Percentiles rank a stretch among this genome's conserved stretches.
phyloP scores from a whole-genome alignment of 2,888 invertebrate genomes.

The Catonia carolina region DNA sequence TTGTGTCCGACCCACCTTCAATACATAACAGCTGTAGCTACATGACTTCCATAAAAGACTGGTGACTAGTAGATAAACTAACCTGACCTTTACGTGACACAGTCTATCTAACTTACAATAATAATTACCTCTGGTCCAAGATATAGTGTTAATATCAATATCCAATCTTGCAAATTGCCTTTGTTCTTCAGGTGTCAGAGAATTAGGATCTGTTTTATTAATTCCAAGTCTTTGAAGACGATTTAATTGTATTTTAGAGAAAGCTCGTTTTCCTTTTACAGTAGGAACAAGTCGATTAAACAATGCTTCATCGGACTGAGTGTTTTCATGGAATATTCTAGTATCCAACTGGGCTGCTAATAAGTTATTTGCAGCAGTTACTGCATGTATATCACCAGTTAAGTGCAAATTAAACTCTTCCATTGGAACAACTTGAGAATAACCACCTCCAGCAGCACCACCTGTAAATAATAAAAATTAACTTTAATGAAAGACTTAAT shows the following conservation, averaged over 20 bases:
- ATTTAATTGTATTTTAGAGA: conserved; percentile 79
- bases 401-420: conserved; percentile 98
- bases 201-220: conserved; percentile 73
- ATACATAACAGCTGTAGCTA: too few relatives aligned
- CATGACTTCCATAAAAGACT: too few relatives aligned
- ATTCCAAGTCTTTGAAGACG: conserved; percentile 72
- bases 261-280: conserved; percentile 61
- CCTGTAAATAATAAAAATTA: conserved; percentile 46
- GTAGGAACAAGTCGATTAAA: conserved; percentile 84
- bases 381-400: conserved; percentile 97
- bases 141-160: conserved; percentile 81
- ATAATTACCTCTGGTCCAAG: conserved; percentile 94
- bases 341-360: conserved; percentile 97
- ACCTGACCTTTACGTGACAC: too few relatives aligned
- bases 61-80: too few relatives aligned
- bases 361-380: conserved; percentile 95
- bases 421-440: conserved; percentile 97
- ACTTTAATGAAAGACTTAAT: too few relatives aligned
- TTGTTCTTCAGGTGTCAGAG: conserved; percentile 71
- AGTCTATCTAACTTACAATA: too few relatives aligned
- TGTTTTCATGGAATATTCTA: conserved; percentile 92
- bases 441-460: conserved; percentile 98
- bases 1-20: too few relatives aligned
- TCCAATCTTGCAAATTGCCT: conserved; percentile 76
- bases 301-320: conserved; percentile 78